Percentiles rank a stretch among this genome's conserved stretches.
These are phyloP conservation scores for Ethmia dodecea DNA, from an alignment of 2,888 invertebrate species.

Conservation along the genomic window DNA sequence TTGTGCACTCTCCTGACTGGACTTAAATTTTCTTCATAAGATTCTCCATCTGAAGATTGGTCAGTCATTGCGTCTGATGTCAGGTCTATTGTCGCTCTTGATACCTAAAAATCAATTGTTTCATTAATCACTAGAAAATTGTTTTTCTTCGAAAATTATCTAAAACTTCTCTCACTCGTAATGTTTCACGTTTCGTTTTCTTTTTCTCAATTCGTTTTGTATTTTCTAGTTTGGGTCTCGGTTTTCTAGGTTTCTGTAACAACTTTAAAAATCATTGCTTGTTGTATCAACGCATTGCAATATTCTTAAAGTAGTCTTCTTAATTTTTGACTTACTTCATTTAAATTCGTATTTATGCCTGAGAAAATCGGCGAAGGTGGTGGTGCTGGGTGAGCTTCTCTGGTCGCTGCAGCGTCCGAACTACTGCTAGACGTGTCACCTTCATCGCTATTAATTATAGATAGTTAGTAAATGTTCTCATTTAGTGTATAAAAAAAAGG, in stretches of 20 bases:
- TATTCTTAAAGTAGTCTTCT: no score
- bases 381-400: conserved; percentile 79
- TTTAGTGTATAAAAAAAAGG: neutral
- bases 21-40: conserved; percentile 61
- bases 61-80: conserved; percentile 84
- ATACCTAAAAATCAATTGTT: conserved; percentile 53
- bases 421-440: conserved; percentile 86
- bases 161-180: conserved; percentile 79
- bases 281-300: no score
- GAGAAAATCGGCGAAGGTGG: conserved; percentile 83
- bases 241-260: conserved; percentile 54
- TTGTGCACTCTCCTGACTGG: conserved; percentile 64
- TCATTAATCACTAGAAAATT: conserved; percentile 14
- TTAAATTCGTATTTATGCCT: conserved; percentile 46
- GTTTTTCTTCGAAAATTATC: no score
- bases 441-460: conserved; percentile 79
- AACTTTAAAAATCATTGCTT: no score
- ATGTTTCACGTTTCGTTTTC: conserved; percentile 72
- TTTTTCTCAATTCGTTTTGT: conserved; percentile 61
- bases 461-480: neutral
- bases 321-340: conserved; percentile 34
- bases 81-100: conserved; percentile 76
- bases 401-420: conserved; percentile 79
- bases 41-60: conserved; percentile 79
- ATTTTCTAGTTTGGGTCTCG: conserved; percentile 58